Conservation (phyloP, 1,140 invertebrate species). For the Plutomurus gul region DNA sequence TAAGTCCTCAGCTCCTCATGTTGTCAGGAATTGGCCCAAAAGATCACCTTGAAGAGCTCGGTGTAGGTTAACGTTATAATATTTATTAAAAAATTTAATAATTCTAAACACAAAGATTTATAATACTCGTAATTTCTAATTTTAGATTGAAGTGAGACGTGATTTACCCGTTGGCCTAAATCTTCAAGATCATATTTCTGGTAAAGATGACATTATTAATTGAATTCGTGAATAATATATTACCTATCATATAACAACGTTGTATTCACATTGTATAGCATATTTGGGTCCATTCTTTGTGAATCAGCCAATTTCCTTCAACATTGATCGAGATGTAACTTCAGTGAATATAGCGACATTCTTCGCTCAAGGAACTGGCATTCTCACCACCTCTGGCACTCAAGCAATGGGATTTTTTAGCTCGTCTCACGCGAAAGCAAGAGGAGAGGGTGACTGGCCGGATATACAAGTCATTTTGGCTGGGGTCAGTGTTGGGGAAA, state of each 20-base stretch:
- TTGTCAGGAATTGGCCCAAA: constrained; percentile 63
- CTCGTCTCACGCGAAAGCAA: constrained; percentile 8
- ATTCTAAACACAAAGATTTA: too few species aligned
- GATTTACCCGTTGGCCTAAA: constrained; percentile 60
- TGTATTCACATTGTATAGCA: too few species aligned
- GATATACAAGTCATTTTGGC: constrained; percentile 39
- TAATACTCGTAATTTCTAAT: not conserved
- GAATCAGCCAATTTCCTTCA: not conserved
- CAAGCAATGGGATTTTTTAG: constrained; percentile 39
- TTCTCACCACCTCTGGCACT: constrained; percentile 30
- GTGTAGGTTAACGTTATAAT: constrained; percentile 43
- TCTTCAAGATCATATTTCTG: constrained; percentile 59
- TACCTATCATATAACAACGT: too few species aligned
- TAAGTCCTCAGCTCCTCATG: constrained; percentile 60
- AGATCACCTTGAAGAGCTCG: constrained; percentile 56
- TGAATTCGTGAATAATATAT: too few species aligned
- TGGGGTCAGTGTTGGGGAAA: not conserved
- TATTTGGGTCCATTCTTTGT: constrained; percentile 42
- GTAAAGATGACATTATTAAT: too few species aligned
- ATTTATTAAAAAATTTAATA: not conserved
- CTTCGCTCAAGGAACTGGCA: constrained; percentile 28
- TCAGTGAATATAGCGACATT: not conserved
- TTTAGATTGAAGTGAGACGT: constrained; percentile 46
- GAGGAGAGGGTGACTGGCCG: constrained; percentile 39
- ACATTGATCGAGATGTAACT: constrained; percentile 31